Evolutionary conservation across 2,888 invertebrate species (phyloP).

Genomic region (Tillus elongatus): DNA sequence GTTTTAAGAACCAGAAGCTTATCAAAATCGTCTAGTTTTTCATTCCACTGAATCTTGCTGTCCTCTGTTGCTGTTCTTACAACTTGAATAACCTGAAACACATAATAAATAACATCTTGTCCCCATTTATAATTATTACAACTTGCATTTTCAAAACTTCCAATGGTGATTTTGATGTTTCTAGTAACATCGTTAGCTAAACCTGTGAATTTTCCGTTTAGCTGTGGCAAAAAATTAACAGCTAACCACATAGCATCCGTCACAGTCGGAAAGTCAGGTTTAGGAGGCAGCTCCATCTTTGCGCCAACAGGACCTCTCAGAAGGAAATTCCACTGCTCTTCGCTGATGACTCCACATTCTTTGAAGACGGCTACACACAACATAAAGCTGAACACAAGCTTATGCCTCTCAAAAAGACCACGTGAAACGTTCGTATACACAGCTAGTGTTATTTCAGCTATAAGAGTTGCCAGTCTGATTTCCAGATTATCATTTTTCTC

Average conservation of each 20-base stretch:
- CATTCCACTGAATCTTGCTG: slow-evolving; percentile 51
- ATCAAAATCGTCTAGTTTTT: slow-evolving; percentile 57
- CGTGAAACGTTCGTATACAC: slow-evolving; percentile 82
- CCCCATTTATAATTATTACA: slow-evolving; percentile 9
- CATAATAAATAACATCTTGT: background rate
- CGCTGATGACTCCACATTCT: slow-evolving; percentile 51
- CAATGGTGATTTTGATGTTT: slow-evolving; percentile 51
- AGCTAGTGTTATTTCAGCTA: slow-evolving; percentile 67
- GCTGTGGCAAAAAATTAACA: slow-evolving; percentile 53
- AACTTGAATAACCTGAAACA: slow-evolving; percentile 50
- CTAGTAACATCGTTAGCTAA: slow-evolving; percentile 47
- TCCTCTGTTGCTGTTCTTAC: slow-evolving; percentile 29
- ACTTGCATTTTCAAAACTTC: slow-evolving; percentile 51
- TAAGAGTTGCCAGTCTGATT: slow-evolving; percentile 58
- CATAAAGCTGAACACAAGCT: slow-evolving; percentile 80
- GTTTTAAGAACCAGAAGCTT: slow-evolving; percentile 72
- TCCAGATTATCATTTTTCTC: slow-evolving; percentile 59
- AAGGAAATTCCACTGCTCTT: slow-evolving; percentile 67
- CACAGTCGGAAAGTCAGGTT: slow-evolving; percentile 53
- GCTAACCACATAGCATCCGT: slow-evolving; percentile 62
- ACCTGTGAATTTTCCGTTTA: slow-evolving; percentile 48
- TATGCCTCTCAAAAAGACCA: slow-evolving; percentile 85
- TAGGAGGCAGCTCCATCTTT: slow-evolving; percentile 43
- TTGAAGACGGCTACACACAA: slow-evolving; percentile 67
- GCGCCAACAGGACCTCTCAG: slow-evolving; percentile 59